These are phyloP conservation scores for Macropodus opercularis DNA, from an alignment of 2,797 vertebrate genomes.

Conservation along the genomic window DNA sequence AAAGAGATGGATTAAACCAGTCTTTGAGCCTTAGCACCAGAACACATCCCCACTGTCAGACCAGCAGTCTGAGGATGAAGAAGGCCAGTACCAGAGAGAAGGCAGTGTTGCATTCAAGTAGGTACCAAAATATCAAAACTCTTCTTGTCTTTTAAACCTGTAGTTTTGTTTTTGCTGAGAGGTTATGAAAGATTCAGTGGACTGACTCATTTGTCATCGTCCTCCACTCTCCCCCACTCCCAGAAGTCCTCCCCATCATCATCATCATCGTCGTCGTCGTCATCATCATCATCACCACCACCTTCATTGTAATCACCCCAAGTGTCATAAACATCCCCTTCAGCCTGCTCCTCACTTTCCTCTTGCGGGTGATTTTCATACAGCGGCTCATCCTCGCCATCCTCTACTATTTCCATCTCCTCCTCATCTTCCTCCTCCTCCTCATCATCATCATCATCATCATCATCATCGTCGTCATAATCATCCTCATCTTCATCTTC, in stretches of 20 bases:
- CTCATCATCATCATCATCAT: slow-evolving; percentile 47
- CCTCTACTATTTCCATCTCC: slow-evolving; percentile 62
- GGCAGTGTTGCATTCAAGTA: slow-evolving; percentile 67
- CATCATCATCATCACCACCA: slow-evolving; percentile 66
- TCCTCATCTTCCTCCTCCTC: slow-evolving; percentile 59
- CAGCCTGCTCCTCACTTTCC: slow-evolving; percentile 42
- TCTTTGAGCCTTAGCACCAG: slow-evolving; percentile 80
- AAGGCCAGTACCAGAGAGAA: slow-evolving; percentile 78
- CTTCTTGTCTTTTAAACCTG: slow-evolving; percentile 44
- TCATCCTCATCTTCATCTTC: slow-evolving; percentile 36
- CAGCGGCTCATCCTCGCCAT: slow-evolving; percentile 56
- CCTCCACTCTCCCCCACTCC: slow-evolving; percentile 70
- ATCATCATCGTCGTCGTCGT: slow-evolving; percentile 66
- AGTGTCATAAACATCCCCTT: slow-evolving; percentile 48
- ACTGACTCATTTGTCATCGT: slow-evolving; percentile 65
- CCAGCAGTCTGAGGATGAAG: slow-evolving; percentile 70
- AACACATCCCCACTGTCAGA: slow-evolving; percentile 61
- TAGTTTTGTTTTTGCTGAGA: slow-evolving; percentile 28
- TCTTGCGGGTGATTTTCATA: slow-evolving; percentile 51
- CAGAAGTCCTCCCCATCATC: slow-evolving; percentile 66
- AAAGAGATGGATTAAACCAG: slow-evolving; percentile 65
- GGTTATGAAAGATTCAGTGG: slow-evolving; percentile 22
- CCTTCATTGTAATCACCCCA: slow-evolving; percentile 67
- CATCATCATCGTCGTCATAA: slow-evolving; percentile 33
- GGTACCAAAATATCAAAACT: slow-evolving; percentile 71